Percentiles rank a stretch among this genome's conserved stretches.
phyloP scores from a whole-genome alignment of 2,113 vertebrate genomes.

The Microcebus tavaratra region DNA sequence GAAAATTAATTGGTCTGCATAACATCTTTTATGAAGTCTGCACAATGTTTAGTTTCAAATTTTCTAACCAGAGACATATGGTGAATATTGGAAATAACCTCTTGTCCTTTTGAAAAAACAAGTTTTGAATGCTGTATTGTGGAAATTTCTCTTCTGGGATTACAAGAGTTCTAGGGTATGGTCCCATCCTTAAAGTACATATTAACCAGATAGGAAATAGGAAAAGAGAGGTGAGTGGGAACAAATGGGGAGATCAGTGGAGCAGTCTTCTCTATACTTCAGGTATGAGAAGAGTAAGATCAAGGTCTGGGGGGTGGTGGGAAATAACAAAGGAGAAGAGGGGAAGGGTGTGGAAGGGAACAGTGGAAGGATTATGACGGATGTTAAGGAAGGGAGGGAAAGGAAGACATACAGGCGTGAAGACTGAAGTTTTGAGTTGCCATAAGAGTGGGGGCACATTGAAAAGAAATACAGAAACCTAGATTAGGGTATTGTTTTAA shows the following conservation, averaged over 20 bases:
- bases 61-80: constrained; percentile 7
- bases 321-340: neutral
- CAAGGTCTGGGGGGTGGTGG: neutral
- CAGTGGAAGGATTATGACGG: neutral
- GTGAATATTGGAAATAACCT: neutral
- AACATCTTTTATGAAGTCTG: neutral
- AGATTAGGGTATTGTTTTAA: neutral
- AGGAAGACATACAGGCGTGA: neutral
- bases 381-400: neutral
- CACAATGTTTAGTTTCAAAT: constrained; percentile 23
- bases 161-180: neutral
- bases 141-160: neutral
- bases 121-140: neutral
- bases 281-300: neutral
- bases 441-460: neutral
- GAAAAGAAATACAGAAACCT: neutral
- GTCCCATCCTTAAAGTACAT: neutral
- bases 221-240: neutral
- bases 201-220: neutral
- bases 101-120: constrained; percentile 12
- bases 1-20: neutral
- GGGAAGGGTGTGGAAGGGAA: neutral
- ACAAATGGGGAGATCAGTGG: neutral
- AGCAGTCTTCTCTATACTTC: neutral
- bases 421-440: neutral